These are phyloP conservation scores for Oscheius sp. DNA, from an alignment of 2,888 invertebrate genomes.

Conservation along the genomic window DNA sequence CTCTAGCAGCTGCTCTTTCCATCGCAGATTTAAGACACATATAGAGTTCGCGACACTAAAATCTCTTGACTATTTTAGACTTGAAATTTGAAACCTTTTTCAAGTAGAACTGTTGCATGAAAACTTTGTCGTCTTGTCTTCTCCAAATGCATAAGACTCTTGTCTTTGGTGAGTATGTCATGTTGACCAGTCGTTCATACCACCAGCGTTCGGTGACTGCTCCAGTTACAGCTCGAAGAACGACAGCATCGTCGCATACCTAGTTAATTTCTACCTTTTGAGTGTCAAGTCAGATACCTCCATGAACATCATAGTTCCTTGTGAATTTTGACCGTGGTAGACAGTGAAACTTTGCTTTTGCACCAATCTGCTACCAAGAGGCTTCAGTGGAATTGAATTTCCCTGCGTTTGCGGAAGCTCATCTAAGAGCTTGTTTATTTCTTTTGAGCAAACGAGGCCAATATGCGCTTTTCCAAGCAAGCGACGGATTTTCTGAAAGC, in stretches of 20 bases:
- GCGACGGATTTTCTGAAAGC: conserved; percentile 82
- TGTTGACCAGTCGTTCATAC: conserved; percentile 97
- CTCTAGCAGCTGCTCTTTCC: conserved; percentile 82
- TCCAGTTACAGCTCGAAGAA: conserved; percentile 76
- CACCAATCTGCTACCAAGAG: conserved; percentile 89
- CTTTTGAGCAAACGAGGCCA: conserved; percentile 94
- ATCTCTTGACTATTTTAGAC: conserved; percentile 52
- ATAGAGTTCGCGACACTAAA: conserved; percentile 95
- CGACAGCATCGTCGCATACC: conserved; percentile 88
- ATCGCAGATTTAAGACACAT: conserved; percentile 98
- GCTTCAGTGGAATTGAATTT: conserved; percentile 95
- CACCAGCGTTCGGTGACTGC: conserved; percentile 83
- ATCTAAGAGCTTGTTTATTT: conserved; percentile 93
- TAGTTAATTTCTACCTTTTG: conserved; percentile 3
- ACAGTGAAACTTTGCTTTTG: conserved; percentile 98
- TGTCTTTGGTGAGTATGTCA: conserved; percentile 99
- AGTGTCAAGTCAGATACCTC: conserved; percentile 71
- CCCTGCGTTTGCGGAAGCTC: conserved; percentile 86
- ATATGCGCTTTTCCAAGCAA: conserved; percentile 97
- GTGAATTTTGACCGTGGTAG: conserved; percentile 90
- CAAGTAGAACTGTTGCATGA: conserved; percentile 96
- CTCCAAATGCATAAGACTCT: conserved; percentile 92
- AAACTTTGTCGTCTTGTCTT: conserved; percentile 83
- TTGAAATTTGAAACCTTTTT: conserved; percentile 81
- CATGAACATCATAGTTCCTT: conserved; percentile 78